phyloP scores from a whole-genome alignment of 2,888 invertebrate genomes.

The Trichogramma evanescens region DNA sequence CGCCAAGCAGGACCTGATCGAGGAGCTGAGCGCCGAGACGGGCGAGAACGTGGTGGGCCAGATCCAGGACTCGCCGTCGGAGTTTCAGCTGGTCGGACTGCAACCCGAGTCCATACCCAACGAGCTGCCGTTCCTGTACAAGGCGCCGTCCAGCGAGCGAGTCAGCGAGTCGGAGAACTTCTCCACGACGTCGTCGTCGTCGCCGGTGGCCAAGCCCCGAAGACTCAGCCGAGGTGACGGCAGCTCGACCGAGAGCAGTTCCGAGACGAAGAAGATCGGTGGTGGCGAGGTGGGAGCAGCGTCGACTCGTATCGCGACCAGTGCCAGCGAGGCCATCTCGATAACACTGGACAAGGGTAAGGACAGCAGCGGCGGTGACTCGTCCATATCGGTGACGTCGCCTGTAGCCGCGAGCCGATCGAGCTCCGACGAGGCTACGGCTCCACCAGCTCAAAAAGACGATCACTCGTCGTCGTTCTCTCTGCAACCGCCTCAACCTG shows the following conservation, averaged over 20 bases:
- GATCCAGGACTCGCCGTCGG: conserved; percentile 64
- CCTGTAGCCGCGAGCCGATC: conserved; percentile 38
- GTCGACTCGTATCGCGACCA: too few species aligned
- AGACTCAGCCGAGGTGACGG: conserved; percentile 29
- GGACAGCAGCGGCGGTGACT: too few species aligned
- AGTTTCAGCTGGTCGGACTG: conserved; percentile 61
- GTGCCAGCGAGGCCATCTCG: too few species aligned
- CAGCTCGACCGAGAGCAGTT: conserved; percentile 37
- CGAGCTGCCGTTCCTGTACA: conserved; percentile 50
- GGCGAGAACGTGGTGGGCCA: conserved; percentile 47
- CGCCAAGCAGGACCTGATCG: conserved; percentile 63
- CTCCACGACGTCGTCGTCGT: conserved; percentile 25
- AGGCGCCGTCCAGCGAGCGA: conserved; percentile 43
- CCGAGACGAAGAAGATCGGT: conserved; percentile 15
- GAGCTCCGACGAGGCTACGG: conserved; percentile 37
- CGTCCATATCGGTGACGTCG: conserved; percentile 10
- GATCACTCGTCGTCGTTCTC: conserved; percentile 26
- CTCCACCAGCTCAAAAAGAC: conserved; percentile 24
- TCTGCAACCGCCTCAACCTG: conserved; percentile 36
- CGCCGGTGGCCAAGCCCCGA: conserved; percentile 30
- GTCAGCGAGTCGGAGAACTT: conserved; percentile 33
- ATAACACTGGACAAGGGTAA: too few species aligned
- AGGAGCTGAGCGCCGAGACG: conserved; percentile 57
- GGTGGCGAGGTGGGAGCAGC: conserved; percentile 32
- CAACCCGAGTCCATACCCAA: conserved; percentile 56